Conservation (phyloP, 2,113 vertebrate species). For the Synodontis membranacea region DNA sequence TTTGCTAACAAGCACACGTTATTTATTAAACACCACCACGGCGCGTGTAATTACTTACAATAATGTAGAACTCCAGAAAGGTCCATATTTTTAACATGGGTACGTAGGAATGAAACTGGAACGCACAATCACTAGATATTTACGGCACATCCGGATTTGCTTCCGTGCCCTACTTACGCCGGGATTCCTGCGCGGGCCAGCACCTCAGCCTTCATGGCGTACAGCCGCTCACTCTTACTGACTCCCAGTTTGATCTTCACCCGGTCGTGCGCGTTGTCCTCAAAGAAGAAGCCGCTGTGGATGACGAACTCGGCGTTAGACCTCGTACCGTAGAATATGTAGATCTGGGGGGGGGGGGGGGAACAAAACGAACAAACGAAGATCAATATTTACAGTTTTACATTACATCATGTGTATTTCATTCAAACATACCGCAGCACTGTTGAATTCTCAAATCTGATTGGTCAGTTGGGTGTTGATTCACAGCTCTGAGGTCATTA, state of each 20-base stretch:
- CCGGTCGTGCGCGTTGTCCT: constrained; percentile 94
- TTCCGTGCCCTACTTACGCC: constrained; percentile 77
- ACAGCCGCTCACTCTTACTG: constrained; percentile 94
- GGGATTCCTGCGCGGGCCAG: constrained; percentile 95
- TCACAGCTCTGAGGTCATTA: too few relatives aligned
- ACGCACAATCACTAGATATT: too few relatives aligned
- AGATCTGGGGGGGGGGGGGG: constrained; percentile 87
- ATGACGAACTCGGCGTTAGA: constrained; percentile 98
- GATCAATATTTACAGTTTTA: background rate
- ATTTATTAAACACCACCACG: too few relatives aligned
- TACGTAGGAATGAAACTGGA: too few relatives aligned
- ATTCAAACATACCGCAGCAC: background rate
- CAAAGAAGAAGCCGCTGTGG: constrained; percentile 99
- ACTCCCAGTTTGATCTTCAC: constrained; percentile 99
- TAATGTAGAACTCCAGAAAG: background rate
- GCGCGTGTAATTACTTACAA: background rate
- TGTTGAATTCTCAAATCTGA: background rate
- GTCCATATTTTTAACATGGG: too few relatives aligned
- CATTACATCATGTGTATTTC: background rate
- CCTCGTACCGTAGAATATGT: constrained; percentile 98
- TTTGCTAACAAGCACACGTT: too few relatives aligned
- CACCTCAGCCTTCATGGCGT: constrained; percentile 98
- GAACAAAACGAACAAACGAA: constrained; percentile 28
- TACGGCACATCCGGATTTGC: background rate
- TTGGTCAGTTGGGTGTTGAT: background rate